These are phyloP conservation scores for Scolopax bukidnonensis DNA, from an alignment of 2,797 vertebrate genomes.

Conservation along the genomic window DNA sequence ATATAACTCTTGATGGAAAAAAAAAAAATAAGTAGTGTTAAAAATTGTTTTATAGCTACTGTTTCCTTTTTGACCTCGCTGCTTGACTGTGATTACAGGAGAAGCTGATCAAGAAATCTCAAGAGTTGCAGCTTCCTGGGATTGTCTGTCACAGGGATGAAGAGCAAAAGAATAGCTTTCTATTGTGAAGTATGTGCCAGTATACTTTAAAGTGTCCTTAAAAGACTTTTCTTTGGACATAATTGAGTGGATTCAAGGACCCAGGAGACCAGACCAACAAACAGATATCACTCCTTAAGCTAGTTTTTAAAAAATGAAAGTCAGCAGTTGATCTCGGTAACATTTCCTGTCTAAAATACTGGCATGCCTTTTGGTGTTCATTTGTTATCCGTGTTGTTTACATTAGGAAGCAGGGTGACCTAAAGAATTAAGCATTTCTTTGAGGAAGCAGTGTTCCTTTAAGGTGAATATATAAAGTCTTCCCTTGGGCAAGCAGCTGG, in stretches of 20 bases:
- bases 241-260: neutral
- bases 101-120: constrained; percentile 26
- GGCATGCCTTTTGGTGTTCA: neutral
- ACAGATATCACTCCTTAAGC: neutral
- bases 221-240: constrained; percentile 44
- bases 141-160: constrained; percentile 38
- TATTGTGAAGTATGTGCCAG: neutral
- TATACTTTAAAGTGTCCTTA: constrained; percentile 45
- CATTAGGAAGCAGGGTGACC: constrained; percentile 3
- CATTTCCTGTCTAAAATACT: constrained; percentile 17
- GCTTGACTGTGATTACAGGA: constrained; percentile 3
- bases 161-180: constrained; percentile 37
- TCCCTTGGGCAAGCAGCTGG: constrained; percentile 10
- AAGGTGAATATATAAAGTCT: neutral
- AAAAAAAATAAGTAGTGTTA: neutral
- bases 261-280: constrained; percentile 15
- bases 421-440: constrained; percentile 42
- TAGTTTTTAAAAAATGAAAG: neutral
- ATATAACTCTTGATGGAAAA: neutral
- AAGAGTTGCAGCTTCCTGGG: constrained; percentile 16
- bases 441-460: constrained; percentile 24
- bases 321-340: neutral
- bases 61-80: constrained; percentile 29
- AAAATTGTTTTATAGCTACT: neutral
- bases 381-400: neutral